Percentiles rank a stretch among this genome's conserved stretches.
Conservation (phyloP, 2,888 invertebrate genomes). For the Hyposoter didymator region DNA sequence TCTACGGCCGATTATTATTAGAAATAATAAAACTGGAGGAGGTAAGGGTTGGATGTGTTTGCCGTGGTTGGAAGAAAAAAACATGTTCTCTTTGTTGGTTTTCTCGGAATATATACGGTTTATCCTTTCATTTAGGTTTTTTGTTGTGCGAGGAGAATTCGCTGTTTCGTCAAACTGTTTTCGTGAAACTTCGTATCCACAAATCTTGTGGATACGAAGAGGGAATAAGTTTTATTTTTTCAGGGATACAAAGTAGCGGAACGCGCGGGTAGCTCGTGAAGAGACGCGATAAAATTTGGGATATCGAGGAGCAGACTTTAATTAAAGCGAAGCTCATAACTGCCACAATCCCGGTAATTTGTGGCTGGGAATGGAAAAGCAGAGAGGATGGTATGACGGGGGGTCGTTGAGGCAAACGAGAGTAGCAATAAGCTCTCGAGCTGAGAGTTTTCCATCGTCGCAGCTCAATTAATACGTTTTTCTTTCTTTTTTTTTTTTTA, state of each 20-base stretch:
- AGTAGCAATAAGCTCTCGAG: neutral
- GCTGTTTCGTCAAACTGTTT: no score
- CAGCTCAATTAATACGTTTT: slow-evolving; percentile 29
- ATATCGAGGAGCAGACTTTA: neutral
- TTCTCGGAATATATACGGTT: neutral
- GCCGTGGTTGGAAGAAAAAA: neutral
- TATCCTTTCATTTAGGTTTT: no score
- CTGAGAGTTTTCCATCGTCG: slow-evolving; percentile 4
- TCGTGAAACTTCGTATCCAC: no score
- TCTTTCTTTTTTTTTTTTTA: no score
- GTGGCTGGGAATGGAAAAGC: neutral
- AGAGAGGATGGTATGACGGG: neutral
- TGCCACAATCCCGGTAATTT: slow-evolving; percentile 23
- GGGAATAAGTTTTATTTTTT: neutral
- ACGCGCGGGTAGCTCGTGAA: neutral
- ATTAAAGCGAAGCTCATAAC: neutral
- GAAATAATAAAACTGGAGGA: slow-evolving; percentile 12
- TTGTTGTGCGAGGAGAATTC: no score
- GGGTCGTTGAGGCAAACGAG: slow-evolving; percentile 18
- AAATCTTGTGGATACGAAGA: neutral
- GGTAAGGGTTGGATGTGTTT: neutral
- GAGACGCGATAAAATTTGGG: neutral
- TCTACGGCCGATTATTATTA: slow-evolving; percentile 38
- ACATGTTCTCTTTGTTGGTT: neutral
- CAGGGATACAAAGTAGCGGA: neutral